These are phyloP conservation scores for Helobdella robusta DNA, from an alignment of 2,888 invertebrate species.

Conservation along the genomic window DNA sequence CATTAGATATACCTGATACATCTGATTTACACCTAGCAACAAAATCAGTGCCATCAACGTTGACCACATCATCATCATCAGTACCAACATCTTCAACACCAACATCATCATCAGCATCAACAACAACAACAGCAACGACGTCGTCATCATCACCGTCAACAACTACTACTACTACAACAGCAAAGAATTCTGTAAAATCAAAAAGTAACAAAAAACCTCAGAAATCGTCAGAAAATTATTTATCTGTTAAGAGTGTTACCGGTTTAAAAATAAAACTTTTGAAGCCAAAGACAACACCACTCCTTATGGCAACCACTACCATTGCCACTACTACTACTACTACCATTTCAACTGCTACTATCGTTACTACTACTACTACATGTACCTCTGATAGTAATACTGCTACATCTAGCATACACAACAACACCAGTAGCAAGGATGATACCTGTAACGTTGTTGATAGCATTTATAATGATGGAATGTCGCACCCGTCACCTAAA, in stretches of 20 bases:
- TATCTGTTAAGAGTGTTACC: slow-evolving; percentile 15
- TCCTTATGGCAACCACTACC: not conserved
- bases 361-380: not conserved
- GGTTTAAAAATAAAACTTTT: slow-evolving; percentile 19
- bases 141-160: not conserved
- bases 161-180: not conserved
- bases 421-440: not conserved
- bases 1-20: not conserved
- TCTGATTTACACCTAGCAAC: too few species aligned
- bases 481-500: too few species aligned
- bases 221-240: too few species aligned
- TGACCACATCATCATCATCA: too few species aligned
- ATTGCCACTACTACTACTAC: not conserved
- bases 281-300: not conserved
- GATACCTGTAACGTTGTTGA: too few species aligned
- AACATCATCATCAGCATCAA: too few species aligned
- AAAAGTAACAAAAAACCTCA: not conserved
- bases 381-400: not conserved
- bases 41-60: too few species aligned
- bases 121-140: too few species aligned
- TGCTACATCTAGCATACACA: not conserved
- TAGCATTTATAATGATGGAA: too few species aligned
- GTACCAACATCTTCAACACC: too few species aligned
- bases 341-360: not conserved
- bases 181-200: not conserved